Conservation (phyloP, 2,888 invertebrate species). For the Drosophila peninsularis region DNA sequence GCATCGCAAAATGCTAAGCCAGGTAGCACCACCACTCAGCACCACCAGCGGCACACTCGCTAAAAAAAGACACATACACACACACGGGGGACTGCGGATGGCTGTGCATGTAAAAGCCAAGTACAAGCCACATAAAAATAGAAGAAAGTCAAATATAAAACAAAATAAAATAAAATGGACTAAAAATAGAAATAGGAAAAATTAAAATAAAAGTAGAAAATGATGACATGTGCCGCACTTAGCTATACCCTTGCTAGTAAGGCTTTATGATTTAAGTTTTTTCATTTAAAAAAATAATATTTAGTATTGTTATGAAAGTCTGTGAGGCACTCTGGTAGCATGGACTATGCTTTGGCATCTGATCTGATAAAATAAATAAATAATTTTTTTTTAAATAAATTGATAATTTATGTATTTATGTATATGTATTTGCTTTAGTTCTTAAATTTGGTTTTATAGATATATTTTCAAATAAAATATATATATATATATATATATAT, state of each 20-base stretch:
- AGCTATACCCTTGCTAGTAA: constrained; percentile 21
- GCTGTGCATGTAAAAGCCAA: constrained; percentile 72
- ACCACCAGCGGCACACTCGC: constrained; percentile 26
- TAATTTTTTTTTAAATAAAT: no score
- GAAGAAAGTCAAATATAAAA: constrained; percentile 43
- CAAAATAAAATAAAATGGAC: constrained; percentile 34
- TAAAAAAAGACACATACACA: constrained; percentile 10
- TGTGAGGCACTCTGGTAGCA: no score
- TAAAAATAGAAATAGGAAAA: constrained; percentile 32
- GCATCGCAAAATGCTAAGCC: constrained; percentile 80
- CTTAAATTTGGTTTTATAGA: no score
- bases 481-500: no score
- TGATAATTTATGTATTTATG: no score
- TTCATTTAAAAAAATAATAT: background rate
- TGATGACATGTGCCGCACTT: background rate
- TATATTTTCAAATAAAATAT: no score
- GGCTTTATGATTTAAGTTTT: background rate
- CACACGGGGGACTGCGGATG: constrained; percentile 31
- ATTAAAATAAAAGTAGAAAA: constrained; percentile 11
- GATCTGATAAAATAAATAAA: no score
- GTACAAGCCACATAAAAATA: constrained; percentile 74
- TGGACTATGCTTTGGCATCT: no score
- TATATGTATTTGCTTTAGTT: no score
- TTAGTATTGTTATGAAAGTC: no score
- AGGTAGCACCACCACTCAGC: constrained; percentile 58